phyloP scores from a whole-genome alignment of 2,888 invertebrate genomes.

The Meiosimyza platycephala region DNA sequence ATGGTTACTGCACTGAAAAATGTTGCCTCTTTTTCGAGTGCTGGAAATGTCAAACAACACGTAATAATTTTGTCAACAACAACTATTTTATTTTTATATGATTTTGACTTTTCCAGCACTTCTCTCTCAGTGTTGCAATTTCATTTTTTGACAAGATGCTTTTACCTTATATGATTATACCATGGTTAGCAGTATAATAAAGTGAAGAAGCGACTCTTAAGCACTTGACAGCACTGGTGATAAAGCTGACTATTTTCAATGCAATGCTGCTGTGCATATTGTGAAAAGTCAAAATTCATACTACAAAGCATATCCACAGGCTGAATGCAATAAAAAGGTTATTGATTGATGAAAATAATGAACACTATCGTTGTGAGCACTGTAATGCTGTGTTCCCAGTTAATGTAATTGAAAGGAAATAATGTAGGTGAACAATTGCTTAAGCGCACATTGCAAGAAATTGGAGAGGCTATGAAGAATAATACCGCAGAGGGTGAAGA shows the following conservation, averaged over 20 bases:
- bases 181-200: too few relatives aligned
- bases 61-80: too few relatives aligned
- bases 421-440: constrained; percentile 82
- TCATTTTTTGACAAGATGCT: too few relatives aligned
- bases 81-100: too few relatives aligned
- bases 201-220: too few relatives aligned
- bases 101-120: too few relatives aligned
- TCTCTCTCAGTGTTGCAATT: too few relatives aligned
- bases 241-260: constrained; percentile 84
- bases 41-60: too few relatives aligned
- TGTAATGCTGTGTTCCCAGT: constrained; percentile 86
- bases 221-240: constrained; percentile 80
- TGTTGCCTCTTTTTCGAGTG: too few relatives aligned
- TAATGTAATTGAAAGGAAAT: constrained; percentile 72
- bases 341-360: constrained; percentile 89
- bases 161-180: too few relatives aligned
- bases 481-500: constrained; percentile 78
- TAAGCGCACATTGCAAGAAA: constrained; percentile 76
- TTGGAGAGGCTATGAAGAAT: constrained; percentile 80
- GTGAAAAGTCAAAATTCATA: constrained; percentile 85
- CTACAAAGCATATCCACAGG: constrained; percentile 91
- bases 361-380: constrained; percentile 93
- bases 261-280: constrained; percentile 82
- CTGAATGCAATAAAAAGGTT: constrained; percentile 95
- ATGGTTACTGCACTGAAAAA: too few relatives aligned